phyloP scores from a whole-genome alignment of 2,888 invertebrate genomes.

The Mylabris sibirica region DNA sequence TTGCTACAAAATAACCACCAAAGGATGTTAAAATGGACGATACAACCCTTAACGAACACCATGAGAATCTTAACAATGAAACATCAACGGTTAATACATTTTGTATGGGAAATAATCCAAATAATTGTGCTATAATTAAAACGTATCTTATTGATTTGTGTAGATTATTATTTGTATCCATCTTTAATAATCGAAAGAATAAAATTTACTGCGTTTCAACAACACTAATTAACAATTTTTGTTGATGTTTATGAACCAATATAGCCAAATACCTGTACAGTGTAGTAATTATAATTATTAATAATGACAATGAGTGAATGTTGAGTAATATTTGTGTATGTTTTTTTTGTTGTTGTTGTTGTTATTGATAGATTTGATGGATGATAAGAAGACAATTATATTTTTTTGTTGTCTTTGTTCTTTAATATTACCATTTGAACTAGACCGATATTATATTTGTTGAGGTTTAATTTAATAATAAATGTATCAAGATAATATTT shows the following conservation, averaged over 20 bases:
- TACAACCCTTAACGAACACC: slow-evolving; percentile 24
- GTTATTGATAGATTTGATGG: background rate
- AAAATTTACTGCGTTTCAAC: no score
- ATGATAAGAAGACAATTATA: background rate
- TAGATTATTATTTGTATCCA: background rate
- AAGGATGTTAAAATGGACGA: slow-evolving; percentile 19
- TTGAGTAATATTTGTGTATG: no score
- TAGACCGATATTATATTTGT: background rate
- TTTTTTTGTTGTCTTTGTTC: no score
- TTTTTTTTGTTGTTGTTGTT: no score
- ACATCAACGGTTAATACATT: slow-evolving; percentile 17
- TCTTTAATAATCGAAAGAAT: background rate
- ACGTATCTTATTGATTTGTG: slow-evolving; percentile 26
- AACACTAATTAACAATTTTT: no score
- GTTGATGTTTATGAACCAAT: no score
- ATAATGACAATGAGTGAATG: no score
- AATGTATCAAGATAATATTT: no score
- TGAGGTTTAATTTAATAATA: background rate
- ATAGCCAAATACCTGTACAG: no score
- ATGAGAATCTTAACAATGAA: slow-evolving; percentile 16
- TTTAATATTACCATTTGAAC: background rate
- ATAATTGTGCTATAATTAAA: slow-evolving; percentile 28
- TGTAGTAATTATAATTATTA: no score
- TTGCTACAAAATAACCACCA: slow-evolving; percentile 14
- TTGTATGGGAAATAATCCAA: slow-evolving; percentile 26